Base-by-base conservation (phyloP, 2,888 invertebrate genomes). In the Therioaphis trifolii region DNA sequence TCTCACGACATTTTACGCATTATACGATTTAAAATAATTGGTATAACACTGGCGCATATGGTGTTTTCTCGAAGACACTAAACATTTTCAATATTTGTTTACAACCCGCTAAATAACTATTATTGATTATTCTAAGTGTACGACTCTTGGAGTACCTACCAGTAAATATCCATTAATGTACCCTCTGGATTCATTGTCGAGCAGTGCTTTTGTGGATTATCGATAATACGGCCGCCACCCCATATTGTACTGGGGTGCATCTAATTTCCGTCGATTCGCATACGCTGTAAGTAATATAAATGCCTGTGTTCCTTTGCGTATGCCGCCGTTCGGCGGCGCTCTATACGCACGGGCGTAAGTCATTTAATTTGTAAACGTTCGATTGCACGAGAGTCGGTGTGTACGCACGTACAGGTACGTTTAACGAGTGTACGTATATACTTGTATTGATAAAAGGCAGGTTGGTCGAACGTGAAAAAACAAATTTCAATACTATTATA, bases 161-260 rank as follows among this genome's bases (percentile, higher is more conserved):
- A 55, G 55, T 55, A 55, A 55, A 21, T 55, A 55, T 21, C 55
- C 55, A 61, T 27, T 27, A 61, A 61, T 27, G 61, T 61, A 61
- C 61, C 61, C 61, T 61, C 29, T 61, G 27, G 15, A 5, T 27
- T 27, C 21, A 14, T 55, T 55, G 55, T 55, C 61, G 61, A 12
- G 15, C 4, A 12, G 18, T 29, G 61, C 27, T 61, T 61, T 27
- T 27, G 21, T 14, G 61, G 61, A 61, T 61, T 61, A 61, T 61
- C 61, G 29, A 29, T 61, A 61, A 61, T 15, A 15, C 27, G 61
- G 61, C 29, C 61, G 61, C 29, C 61, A 61, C 61, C 61, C 61
- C 27, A 27, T 61, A 27, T 61, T 15, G 27, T 15, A 27, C 14
- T 14, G 15, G 61, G 61, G 61, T 61, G 61, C 14, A 61, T 61